A percentile compares a stretch with the other conserved stretches of the same genome.
These are phyloP conservation scores for Cinclus mexicanus DNA, from an alignment of 2,113 vertebrate genomes.

Conservation along the genomic window DNA sequence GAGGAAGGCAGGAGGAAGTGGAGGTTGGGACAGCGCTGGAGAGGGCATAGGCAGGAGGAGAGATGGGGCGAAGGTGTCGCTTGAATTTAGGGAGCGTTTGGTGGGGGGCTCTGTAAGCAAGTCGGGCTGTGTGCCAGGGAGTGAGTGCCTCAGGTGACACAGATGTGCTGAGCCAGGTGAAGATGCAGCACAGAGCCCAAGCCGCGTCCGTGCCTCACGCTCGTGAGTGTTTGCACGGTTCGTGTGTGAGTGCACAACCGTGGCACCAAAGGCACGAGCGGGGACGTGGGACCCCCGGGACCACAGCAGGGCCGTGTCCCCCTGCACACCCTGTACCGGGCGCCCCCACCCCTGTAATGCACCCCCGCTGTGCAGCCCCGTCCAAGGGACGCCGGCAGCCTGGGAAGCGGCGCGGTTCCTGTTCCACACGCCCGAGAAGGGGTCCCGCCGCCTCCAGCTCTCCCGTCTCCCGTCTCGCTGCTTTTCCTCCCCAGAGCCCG, in stretches of 20 bases:
- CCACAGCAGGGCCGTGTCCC: not conserved
- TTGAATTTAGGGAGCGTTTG: not conserved
- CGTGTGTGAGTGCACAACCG: rapidly evolving
- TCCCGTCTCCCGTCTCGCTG: not conserved
- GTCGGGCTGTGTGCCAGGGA: not conserved
- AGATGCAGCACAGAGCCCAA: rapidly evolving
- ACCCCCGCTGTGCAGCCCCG: not conserved
- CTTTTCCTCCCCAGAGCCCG: not conserved
- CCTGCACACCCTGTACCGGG: rapidly evolving
- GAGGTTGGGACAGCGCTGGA: not conserved
- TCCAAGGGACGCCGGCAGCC: not conserved
- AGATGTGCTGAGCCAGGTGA: too few relatives aligned
- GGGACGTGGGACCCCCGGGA: not conserved
- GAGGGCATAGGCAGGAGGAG: not conserved
- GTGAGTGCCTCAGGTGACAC: not conserved
- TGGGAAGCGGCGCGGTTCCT: not conserved
- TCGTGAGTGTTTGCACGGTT: rapidly evolving
- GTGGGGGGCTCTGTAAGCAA: not conserved
- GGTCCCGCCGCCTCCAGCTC: not conserved
- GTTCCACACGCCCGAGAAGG: not conserved
- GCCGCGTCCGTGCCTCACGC: rapidly evolving
- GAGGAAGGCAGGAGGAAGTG: not conserved
- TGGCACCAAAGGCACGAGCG: rapidly evolving
- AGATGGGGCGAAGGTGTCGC: rapidly evolving
- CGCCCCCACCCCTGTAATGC: rapidly evolving